Conservation (phyloP, 2,888 invertebrate species). For the Archaeoteleia sp. region DNA sequence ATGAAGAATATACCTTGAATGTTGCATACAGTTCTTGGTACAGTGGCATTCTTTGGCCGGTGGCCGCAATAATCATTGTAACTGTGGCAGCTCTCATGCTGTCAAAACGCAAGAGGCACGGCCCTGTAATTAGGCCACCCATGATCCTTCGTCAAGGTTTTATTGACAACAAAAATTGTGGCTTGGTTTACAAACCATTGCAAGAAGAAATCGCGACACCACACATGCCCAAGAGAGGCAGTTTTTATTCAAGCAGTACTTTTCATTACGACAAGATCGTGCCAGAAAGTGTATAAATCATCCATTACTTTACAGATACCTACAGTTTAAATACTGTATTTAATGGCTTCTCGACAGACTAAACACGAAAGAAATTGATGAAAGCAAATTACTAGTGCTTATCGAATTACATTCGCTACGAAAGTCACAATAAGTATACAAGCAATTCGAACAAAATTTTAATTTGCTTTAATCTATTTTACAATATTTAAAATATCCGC, state of each 20-base stretch:
- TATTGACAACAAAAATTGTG: conserved; percentile 81
- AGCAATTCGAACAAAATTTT: no score
- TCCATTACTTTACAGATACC: conserved; percentile 2
- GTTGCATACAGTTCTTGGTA: conserved; percentile 62
- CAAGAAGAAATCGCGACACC: conserved; percentile 85
- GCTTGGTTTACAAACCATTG: conserved; percentile 85
- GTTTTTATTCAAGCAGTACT: conserved; percentile 79
- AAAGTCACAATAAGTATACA: no score
- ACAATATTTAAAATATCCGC: no score
- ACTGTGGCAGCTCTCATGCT: conserved; percentile 61
- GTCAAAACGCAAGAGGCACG: conserved; percentile 64
- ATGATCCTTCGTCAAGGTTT: conserved; percentile 71
- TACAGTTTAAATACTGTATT: conserved; percentile 7
- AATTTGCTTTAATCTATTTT: no score
- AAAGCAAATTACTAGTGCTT: no score
- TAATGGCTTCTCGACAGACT: no score
- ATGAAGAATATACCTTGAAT: conserved; percentile 57
- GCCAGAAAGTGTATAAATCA: conserved; percentile 78
- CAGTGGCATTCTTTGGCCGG: conserved; percentile 62
- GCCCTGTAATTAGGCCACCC: conserved; percentile 71
- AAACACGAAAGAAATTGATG: no score
- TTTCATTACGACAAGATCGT: conserved; percentile 81
- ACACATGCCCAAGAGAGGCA: conserved; percentile 78
- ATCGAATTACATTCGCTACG: no score
- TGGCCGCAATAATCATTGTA: conserved; percentile 60